Percentiles rank a stretch among this genome's conserved stretches.
Evolutionary conservation across 35 echinoderm and acorn worm species (phyloP).

Genomic region (Ophioderma brevispina): DNA sequence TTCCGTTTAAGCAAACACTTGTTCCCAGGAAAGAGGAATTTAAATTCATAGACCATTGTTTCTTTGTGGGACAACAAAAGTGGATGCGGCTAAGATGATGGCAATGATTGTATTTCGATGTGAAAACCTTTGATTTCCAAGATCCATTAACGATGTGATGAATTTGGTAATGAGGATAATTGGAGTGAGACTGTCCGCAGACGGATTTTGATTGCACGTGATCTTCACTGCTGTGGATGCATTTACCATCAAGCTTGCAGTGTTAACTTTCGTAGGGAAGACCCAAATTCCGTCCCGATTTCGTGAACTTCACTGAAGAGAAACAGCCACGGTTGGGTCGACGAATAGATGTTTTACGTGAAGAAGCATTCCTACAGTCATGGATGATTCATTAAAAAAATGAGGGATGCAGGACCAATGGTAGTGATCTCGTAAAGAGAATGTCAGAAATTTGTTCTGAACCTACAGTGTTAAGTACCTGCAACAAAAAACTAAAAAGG

Average conservation of each 20-base stretch:
- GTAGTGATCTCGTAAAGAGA: constrained; percentile 47
- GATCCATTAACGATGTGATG: not conserved
- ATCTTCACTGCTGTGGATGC: constrained; percentile 46
- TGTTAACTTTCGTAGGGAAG: constrained; percentile 8
- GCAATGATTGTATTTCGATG: not conserved
- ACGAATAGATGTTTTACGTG: not conserved
- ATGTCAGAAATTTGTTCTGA: too few species aligned
- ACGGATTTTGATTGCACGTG: not conserved
- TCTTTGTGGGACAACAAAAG: not conserved
- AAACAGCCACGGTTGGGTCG: not conserved
- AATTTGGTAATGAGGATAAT: not conserved
- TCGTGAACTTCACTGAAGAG: not conserved
- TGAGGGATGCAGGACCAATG: constrained; percentile 55
- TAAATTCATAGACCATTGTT: too few species aligned
- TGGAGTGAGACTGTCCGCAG: not conserved
- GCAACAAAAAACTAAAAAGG: constrained; percentile 18
- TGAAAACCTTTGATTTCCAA: not conserved
- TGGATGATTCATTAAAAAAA: constrained; percentile 43
- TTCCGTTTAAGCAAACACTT: too few species aligned
- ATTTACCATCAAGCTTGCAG: constrained; percentile 46
- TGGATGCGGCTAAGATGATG: not conserved
- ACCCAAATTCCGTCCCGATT: not conserved
- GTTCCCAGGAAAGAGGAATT: too few species aligned
- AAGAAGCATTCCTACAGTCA: not conserved
- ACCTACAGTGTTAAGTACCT: too few species aligned